These are phyloP conservation scores for Caenorhabditis imperialis DNA, from an alignment of 2,888 invertebrate species.

Conservation along the genomic window DNA sequence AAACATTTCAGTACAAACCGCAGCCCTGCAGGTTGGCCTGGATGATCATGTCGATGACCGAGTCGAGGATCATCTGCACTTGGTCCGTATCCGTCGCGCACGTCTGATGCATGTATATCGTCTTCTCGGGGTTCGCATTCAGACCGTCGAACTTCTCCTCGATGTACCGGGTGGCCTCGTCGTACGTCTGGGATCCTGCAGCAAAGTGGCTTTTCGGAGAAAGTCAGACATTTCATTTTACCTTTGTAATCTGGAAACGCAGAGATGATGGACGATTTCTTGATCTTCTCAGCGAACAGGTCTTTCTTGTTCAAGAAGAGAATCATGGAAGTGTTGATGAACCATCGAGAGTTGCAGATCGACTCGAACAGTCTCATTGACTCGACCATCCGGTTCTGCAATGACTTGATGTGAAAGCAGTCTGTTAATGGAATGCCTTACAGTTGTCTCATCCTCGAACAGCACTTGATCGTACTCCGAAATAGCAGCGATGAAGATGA, in stretches of 20 bases:
- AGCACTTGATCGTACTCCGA: conserved; percentile 77
- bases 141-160: conserved; percentile 99
- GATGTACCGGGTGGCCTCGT: conserved; percentile 98
- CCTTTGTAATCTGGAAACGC: conserved; percentile 78
- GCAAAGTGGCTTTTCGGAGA: conserved; percentile 7
- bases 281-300: conserved; percentile 76
- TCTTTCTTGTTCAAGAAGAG: conserved; percentile 78
- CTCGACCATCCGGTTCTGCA: conserved; percentile 78
- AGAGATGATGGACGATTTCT: conserved; percentile 66
- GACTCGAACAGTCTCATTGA: conserved; percentile 77
- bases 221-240: conserved; percentile 44
- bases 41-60: conserved; percentile 78
- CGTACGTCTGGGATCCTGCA: conserved; percentile 92
- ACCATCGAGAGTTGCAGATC: conserved; percentile 77
- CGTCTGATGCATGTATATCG: conserved; percentile 85
- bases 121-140: conserved; percentile 99
- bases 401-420: conserved; percentile 5
- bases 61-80: conserved; percentile 76
- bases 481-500: conserved; percentile 73
- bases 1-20: conserved; percentile 74
- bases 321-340: conserved; percentile 78
- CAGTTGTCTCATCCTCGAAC: conserved; percentile 77
- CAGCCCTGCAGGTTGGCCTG: conserved; percentile 78
- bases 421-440: conserved; percentile 39
- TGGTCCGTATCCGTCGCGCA: conserved; percentile 73